Evolutionary conservation across 2,888 invertebrate genomes (phyloP), one percentile per base, ranked within the genome.

Genomic region (Cabera pusaria): DNA sequence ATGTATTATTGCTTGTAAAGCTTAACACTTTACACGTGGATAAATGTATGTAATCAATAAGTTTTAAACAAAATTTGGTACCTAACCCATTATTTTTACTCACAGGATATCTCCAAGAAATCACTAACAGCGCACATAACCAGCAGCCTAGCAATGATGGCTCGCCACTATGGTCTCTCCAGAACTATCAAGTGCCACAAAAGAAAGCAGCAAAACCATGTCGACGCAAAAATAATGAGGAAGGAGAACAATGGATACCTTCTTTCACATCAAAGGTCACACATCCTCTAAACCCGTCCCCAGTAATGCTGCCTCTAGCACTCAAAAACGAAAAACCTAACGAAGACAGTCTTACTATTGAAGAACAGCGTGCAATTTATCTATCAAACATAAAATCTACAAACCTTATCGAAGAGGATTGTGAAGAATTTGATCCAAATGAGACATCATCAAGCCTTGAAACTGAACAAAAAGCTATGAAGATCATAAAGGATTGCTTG

Each of bases 121-220:
- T 28, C 8, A n/a, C 10, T 5, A 39, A 35, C 9, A 21, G 8
- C 17, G 26, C 26, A 6, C 16, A 6, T 6, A 5, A 32, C 20
- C 23, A 28, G 7, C 37, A 20, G 9, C 16, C 16, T 5, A 25
- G 22, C 2, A 34, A 26, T 10, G 10, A 36, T 8, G 6, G n/a
- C 1, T 11, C 19, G 19, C 8, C 7, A 10, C 4, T 18, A 8
- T 35, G 27, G 28, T 25, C 29, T 7, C 11, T 23, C n/a, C 38
- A 20, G 27, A 21, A 10, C 10, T 21, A 31, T 6, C 33, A 33
- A 25, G 38, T 19, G 1, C 24, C 22, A 6, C 39, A 32, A 27
- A 39, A 25, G 6, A 31, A 21, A 16, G 7, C 23, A 16, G 7
- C 33, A 11, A 58, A 52, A 41, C 58, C 67, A 8, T 66, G 65